A percentile compares a stretch with the other conserved stretches of the same genome.
Conservation (phyloP, 2,113 vertebrate genomes). For the Scalopus aquaticus region DNA sequence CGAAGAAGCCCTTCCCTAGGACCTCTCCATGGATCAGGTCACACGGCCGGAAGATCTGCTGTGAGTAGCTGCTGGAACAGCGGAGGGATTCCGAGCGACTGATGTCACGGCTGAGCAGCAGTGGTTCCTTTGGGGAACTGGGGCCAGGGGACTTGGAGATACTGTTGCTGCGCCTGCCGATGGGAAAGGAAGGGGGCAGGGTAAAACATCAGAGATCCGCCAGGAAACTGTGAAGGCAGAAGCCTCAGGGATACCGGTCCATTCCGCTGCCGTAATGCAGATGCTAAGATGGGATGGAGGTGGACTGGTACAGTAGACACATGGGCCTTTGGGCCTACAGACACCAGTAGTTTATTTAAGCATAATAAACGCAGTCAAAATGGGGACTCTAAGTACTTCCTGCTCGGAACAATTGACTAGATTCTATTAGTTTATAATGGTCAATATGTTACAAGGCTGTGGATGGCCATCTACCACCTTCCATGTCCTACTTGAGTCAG, state of each 20-base stretch:
- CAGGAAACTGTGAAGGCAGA: background rate
- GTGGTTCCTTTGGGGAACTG: slow-evolving; percentile 90
- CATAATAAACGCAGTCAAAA: background rate
- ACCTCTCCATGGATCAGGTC: slow-evolving; percentile 96
- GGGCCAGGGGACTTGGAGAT: slow-evolving; percentile 95
- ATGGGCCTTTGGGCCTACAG: background rate
- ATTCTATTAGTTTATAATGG: background rate
- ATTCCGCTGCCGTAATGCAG: background rate
- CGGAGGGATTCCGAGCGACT: slow-evolving; percentile 96
- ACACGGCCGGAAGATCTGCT: slow-evolving; percentile 97
- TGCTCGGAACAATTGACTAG: background rate
- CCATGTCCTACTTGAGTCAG: background rate
- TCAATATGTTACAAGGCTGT: background rate
- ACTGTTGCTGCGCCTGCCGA: slow-evolving; percentile 94
- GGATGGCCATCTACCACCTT: background rate
- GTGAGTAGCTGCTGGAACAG: slow-evolving; percentile 92
- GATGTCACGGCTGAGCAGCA: slow-evolving; percentile 90
- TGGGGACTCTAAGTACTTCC: background rate
- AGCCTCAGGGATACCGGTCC: background rate
- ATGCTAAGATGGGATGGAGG: background rate
- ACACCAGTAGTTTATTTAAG: background rate
- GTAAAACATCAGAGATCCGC: background rate
- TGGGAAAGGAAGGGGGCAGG: background rate
- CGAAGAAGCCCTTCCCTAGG: slow-evolving; percentile 98
- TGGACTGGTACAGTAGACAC: background rate